Conservation (phyloP, 2,113 vertebrate genomes). For the Ciconia stormi region DNA sequence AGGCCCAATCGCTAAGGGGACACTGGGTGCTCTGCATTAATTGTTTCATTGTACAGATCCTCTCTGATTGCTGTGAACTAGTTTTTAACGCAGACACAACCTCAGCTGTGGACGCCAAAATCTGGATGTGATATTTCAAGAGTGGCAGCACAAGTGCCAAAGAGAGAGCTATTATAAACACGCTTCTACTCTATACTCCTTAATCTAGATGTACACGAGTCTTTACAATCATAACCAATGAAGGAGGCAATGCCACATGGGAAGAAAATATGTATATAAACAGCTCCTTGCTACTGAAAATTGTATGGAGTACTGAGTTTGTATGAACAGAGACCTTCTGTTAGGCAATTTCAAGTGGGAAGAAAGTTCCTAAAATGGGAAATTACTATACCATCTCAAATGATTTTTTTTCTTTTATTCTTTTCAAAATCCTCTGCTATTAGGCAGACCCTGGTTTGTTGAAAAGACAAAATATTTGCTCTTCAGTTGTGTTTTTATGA, state of each 20-base stretch:
- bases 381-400: not conserved
- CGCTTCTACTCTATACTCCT: not conserved
- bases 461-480: not conserved
- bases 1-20: not conserved
- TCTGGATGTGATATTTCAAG: slow-evolving; percentile 42
- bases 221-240: slow-evolving; percentile 26
- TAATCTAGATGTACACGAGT: slow-evolving; percentile 14
- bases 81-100: slow-evolving; percentile 41
- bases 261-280: slow-evolving; percentile 52
- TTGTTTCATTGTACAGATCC: not conserved
- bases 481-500: slow-evolving; percentile 13
- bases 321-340: slow-evolving; percentile 46
- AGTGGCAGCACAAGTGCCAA: slow-evolving; percentile 45
- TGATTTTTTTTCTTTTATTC: not conserved
- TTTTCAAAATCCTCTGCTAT: not conserved
- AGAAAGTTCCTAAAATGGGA: slow-evolving; percentile 31
- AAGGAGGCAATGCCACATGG: slow-evolving; percentile 26
- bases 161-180: slow-evolving; percentile 49
- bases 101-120: slow-evolving; percentile 7
- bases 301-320: slow-evolving; percentile 25
- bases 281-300: slow-evolving; percentile 34
- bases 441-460: not conserved
- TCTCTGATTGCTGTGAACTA: slow-evolving; percentile 7
- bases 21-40: not conserved
- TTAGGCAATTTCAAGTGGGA: slow-evolving; percentile 43